Base-by-base conservation (phyloP, 2,797 vertebrate species). In the Myotis myotis region DNA sequence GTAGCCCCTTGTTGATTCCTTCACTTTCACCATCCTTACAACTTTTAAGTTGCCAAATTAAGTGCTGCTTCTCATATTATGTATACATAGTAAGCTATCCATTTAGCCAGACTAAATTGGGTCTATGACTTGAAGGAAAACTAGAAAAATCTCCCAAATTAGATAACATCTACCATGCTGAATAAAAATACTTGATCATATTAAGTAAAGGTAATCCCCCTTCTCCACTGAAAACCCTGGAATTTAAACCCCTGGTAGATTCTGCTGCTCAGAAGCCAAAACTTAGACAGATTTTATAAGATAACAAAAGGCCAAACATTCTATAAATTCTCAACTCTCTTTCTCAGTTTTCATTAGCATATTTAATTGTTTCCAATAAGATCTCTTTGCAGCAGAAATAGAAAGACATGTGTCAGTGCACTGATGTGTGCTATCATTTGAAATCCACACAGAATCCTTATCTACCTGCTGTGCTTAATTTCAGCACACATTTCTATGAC, bases 401-500 rank as follows among this genome's bases (percentile, higher is more conserved):
- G 90, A 93, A 96, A 95, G 84, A 90, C 81, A 81, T 79, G 87
- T 53, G 5, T 92, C 62, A 88, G 84, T 33, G 71, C 57, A n/a
- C 71, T 89, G 93, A 89, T 70, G 83, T 89, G 92, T 81, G 79
- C 19, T 83, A n/a, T 89, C 87, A 82, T 89, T 93, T 93, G 88
- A 96, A 96, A 97, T 68, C 53, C 88, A 86, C 90, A 91, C 60
- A 92, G 82, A 72, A 78, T 93, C 80, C 88, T 70, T 92, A 83
- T 97, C 98, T 98, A 97, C 96, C 95, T 97, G 97, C 98, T 98
- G 96, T 96, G 97, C 97, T 98, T 98, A 98, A 98, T 98, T 98
- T 98, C 98, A 97, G 98, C 97, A 97, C 98, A 98, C 98, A 98
- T 98, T 98, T 98, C 97, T 98, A 96, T 97, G 97, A 99, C 98